phyloP scores from a whole-genome alignment of 2,113 vertebrate genomes.

The Centropristis striata region DNA sequence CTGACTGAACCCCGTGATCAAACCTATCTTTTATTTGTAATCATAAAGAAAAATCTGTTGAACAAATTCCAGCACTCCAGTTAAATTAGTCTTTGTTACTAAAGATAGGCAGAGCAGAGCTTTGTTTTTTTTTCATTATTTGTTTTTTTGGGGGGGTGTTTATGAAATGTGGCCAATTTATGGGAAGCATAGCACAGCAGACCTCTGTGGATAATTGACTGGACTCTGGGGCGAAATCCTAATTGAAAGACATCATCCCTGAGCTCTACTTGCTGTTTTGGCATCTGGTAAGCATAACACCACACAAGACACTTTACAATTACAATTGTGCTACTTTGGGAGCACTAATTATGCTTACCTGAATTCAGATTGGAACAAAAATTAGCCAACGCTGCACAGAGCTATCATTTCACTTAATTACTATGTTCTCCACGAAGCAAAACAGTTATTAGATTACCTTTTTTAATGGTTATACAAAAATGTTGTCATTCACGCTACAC shows the following conservation, averaged over 20 bases:
- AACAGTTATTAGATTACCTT: not conserved
- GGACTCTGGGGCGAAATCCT: slow-evolving; percentile 60
- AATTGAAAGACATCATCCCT: slow-evolving; percentile 72
- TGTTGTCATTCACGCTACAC: not conserved
- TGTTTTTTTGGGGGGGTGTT: not conserved
- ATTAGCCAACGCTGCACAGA: slow-evolving; percentile 15
- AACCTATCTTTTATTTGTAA: not conserved
- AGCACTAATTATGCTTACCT: slow-evolving; percentile 62
- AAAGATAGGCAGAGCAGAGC: not conserved
- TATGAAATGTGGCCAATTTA: slow-evolving; percentile 30
- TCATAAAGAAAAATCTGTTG: not conserved
- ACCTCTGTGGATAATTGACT: slow-evolving; percentile 58
- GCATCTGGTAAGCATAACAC: slow-evolving; percentile 53
- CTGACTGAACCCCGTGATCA: not conserved
- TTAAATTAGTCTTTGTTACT: not conserved
- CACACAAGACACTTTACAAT: slow-evolving; percentile 47
- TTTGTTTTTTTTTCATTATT: not conserved
- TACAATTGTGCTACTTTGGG: slow-evolving; percentile 43
- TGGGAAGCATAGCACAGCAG: slow-evolving; percentile 23
- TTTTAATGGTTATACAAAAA: not conserved
- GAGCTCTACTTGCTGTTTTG: slow-evolving; percentile 51
- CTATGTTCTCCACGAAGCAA: slow-evolving; percentile 5
- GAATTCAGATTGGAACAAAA: slow-evolving; percentile 30
- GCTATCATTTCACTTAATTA: slow-evolving; percentile 57
- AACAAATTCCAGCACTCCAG: not conserved